Evolutionary conservation across 2,888 invertebrate species (phyloP).

Genomic region (Acutogordius australiensis): DNA sequence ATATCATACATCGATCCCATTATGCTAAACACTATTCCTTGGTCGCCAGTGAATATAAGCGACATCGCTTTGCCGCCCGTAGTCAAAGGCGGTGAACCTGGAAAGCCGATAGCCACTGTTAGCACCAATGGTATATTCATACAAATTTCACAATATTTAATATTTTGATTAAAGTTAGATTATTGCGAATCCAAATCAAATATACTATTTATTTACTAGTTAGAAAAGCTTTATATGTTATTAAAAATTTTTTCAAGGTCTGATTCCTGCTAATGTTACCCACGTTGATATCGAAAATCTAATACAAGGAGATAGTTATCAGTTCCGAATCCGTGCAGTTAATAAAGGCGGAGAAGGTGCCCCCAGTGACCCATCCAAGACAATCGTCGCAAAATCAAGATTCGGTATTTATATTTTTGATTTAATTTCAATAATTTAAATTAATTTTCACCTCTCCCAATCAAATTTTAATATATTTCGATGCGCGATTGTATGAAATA

Average conservation of each 20-base stretch:
- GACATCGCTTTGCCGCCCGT: background rate
- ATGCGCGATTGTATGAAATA: background rate
- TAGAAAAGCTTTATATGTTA: too few relatives aligned
- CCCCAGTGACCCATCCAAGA: conserved; percentile 53
- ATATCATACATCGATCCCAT: conserved; percentile 53
- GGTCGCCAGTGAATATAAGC: background rate
- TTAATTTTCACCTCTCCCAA: too few relatives aligned
- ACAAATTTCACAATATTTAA: too few relatives aligned
- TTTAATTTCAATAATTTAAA: background rate
- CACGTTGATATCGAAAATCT: conserved; percentile 61
- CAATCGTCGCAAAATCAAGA: conserved; percentile 26
- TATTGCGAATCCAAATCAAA: too few relatives aligned
- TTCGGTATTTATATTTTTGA: background rate
- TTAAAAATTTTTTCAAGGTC: too few relatives aligned
- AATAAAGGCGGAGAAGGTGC: conserved; percentile 72
- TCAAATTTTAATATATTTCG: too few relatives aligned
- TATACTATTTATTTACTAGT: too few relatives aligned
- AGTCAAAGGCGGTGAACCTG: too few relatives aligned
- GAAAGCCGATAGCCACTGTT: background rate
- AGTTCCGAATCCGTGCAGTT: conserved; percentile 62
- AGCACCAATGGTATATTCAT: too few relatives aligned
- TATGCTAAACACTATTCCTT: background rate
- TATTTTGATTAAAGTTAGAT: too few relatives aligned
- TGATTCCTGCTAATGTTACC: conserved; percentile 26
- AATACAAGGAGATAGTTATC: conserved; percentile 62